phyloP scores from a whole-genome alignment of 2,888 invertebrate genomes.

The Pseudoips prasinana region DNA sequence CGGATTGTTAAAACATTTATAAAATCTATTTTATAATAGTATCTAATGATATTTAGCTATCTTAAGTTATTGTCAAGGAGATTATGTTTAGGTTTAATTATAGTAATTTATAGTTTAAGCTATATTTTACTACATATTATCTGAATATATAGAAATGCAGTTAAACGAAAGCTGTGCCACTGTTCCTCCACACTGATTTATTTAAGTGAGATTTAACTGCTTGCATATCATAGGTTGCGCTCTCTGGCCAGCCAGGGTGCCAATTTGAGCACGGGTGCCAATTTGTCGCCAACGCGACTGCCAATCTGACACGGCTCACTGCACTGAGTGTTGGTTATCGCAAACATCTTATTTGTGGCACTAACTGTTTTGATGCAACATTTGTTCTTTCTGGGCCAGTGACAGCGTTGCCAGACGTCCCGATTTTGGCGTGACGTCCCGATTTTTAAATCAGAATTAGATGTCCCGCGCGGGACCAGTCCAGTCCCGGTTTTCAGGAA shows the following conservation, averaged over 20 bases:
- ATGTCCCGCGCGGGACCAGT: too few relatives aligned
- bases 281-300: slow-evolving; percentile 32
- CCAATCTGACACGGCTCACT: slow-evolving; percentile 32
- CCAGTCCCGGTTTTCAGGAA: too few relatives aligned
- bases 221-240: slow-evolving; percentile 13
- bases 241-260: slow-evolving; percentile 24
- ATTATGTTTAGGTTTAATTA: too few relatives aligned
- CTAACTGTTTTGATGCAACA: slow-evolving; percentile 1
- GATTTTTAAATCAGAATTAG: too few relatives aligned
- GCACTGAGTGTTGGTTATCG: slow-evolving; percentile 24
- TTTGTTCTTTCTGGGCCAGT: background rate
- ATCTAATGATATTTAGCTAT: too few relatives aligned
- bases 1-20: too few relatives aligned
- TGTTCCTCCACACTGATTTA: slow-evolving; percentile 15
- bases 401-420: background rate
- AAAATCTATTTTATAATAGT: too few relatives aligned
- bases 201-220: slow-evolving; percentile 26
- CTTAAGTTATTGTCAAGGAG: too few relatives aligned
- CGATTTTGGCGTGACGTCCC: too few relatives aligned
- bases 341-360: slow-evolving; percentile 16
- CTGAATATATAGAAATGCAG: too few relatives aligned
- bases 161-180: slow-evolving; percentile 18
- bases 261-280: slow-evolving; percentile 30
- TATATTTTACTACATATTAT: too few relatives aligned
- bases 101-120: too few relatives aligned